Evolutionary conservation across 2,888 invertebrate species (phyloP).

Genomic region (Brachypalpus laphriformis): DNA sequence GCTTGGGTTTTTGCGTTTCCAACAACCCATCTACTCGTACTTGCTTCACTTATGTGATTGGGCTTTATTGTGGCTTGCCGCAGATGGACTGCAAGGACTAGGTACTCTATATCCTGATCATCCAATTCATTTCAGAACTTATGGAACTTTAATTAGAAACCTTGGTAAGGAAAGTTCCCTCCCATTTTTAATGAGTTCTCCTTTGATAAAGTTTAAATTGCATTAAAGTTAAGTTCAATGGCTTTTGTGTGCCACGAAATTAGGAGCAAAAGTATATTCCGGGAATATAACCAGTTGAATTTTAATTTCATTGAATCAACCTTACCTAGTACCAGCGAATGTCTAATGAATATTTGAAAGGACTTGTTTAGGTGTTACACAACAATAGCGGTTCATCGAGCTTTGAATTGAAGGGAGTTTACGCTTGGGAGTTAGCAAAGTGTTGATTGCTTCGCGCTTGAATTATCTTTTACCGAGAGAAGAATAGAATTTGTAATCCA

Average conservation of each 20-base stretch:
- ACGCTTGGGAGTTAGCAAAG: conserved; percentile 3
- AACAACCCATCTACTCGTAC: not conserved
- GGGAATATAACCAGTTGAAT: not conserved
- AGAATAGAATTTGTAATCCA: conserved; percentile 7
- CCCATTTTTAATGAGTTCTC: not conserved
- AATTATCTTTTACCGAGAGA: not conserved
- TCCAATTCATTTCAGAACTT: not conserved
- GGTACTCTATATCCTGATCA: not conserved
- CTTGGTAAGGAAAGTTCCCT: not conserved
- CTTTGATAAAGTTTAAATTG: conserved; percentile 9
- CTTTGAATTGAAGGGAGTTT: not conserved
- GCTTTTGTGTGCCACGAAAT: conserved; percentile 6
- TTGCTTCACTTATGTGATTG: not conserved
- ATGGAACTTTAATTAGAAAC: conserved; percentile 30
- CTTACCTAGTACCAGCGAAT: not conserved
- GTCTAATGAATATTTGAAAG: not conserved
- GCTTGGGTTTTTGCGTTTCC: not conserved
- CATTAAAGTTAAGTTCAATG: conserved; percentile 14
- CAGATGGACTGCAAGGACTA: not conserved
- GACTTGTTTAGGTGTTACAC: not conserved
- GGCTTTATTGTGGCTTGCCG: conserved; percentile 20
- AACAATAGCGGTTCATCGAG: not conserved
- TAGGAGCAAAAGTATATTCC: not conserved
- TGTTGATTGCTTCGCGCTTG: conserved; percentile 1
- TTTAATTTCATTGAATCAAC: conserved; percentile 22